Base-by-base conservation (phyloP, 2,113 vertebrate genomes). In the Eclectus roratus region DNA sequence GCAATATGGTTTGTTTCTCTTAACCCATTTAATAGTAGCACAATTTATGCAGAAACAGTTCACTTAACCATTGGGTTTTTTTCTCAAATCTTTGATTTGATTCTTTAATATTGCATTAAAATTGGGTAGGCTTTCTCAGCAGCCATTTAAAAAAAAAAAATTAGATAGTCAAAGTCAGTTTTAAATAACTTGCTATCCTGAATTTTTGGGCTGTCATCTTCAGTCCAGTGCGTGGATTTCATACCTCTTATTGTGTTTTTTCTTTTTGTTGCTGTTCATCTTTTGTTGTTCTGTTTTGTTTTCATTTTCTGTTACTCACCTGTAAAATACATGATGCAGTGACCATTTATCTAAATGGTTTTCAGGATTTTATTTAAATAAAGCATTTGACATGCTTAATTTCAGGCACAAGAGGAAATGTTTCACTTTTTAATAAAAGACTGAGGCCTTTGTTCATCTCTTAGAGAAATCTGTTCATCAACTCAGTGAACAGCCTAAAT, bases 191-290 rank as follows among this genome's bases (percentile, higher is more conserved):
- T 76, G 4, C 3, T 63, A 1, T 74, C 23, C 20, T 71, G 39
- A 83, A 18, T 66, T 82, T 89, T 71, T 13, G n/a, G 27, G 3
- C 13, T 31, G 11, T 70, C 31, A 15, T 47, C 18, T 73, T 80
- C 13, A 24, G 24, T 37, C 31, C 68, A 49, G 7, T 2, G 1
- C 25, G 8, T 46, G 21, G 28, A 33, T 72, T 43, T 58, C 6
- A 68, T 71, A 35, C 2, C 5, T 76, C 13, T 31, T 64, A 29
- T 11, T 58, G 7, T 29, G 13, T 31, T 29, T 43, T 25, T 44
- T 60, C 17, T 37, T 37, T 13, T 58, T 44, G 29, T 3, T 31
- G 7, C 2, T 29, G 5, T 37, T 80, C 27, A 9, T 0, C 13
- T 46, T 63, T 61, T 25, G 3, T 56, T 11, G 14, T 7, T 35